Base-by-base conservation (phyloP, 1,140 invertebrate genomes). In the Lucilia sericata region DNA sequence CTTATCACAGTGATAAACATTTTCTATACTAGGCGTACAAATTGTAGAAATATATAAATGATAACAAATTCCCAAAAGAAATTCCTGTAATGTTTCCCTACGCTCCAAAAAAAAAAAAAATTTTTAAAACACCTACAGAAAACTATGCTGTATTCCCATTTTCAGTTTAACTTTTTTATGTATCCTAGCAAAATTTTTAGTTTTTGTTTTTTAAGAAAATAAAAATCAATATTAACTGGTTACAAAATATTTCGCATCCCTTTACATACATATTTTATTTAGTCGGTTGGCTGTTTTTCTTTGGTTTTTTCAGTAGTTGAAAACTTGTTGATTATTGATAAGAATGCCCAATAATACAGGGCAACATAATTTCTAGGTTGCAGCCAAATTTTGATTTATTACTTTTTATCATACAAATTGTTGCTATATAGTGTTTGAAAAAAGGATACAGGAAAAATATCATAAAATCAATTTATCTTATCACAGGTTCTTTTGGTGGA, bases 271-370 rank as follows among this genome's bases (percentile, higher is more conserved):
- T 30, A 30, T 30, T 12, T 42, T 42, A n/a, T n/a, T n/a, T n/a
- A n/a, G n/a, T n/a, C n/a, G 2, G 51, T 55, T 42, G 9, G 8
- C 51, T 17, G 51, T 55, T 70, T 70, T 70, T 70, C 17, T 21
- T 42, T 8, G 42, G 42, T 42, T 70, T 70, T 70, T 70, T 70
- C n/a, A 25, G 19, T 8, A n/a, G 5, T 21, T 10, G 19, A 70
- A 70, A 70, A 70, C 65, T 70, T 70, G 65, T 70, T 70, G 65
- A 70, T 70, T 70, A 70, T 70, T 70, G 65, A 70, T 70, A 70
- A 70, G 65, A 70, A 70, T 70, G n/a, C 65, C 65, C 65, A 70
- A 70, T 19, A n/a, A 25, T 70, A 10, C 21, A 70, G 65, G 65
- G 9, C n/a, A 25, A 70, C 65, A 70, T 70, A 70, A 70, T 21